Base-by-base conservation (phyloP, 1,140 invertebrate species). In the Zaprionus tsacasi region DNA sequence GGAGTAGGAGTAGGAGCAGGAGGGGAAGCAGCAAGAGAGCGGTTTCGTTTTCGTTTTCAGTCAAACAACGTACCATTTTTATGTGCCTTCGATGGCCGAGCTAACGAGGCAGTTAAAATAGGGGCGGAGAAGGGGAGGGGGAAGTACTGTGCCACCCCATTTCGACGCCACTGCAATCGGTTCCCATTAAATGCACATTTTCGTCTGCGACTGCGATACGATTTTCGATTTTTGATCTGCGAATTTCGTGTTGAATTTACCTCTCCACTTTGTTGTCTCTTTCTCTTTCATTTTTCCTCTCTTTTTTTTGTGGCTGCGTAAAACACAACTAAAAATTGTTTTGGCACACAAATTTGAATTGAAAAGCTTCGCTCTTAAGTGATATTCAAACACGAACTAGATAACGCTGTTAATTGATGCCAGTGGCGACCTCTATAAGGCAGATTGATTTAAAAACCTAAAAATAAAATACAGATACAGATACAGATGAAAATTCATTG, bases 81-180 rank as follows among this genome's bases (percentile, higher is more conserved):
- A 76, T 64, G 50, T 55, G 65, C 58, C 63, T 67, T 78, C 67
- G 50, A 68, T 79, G 69, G 56, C 61, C 72, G 35, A 36, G 33
- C 76, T 82, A 88, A 87, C 82, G 83, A 87, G 83, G 76, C 80
- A 79, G 79, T 88, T 88, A 77, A 78, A 79, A 61, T 33, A 21
- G 21, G 21, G 21, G 21, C 2, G 21, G 21, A 2, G 21, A 21
- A 21, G 2, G 21, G 21, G 21, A n/a, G 21, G 2, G 21, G 21
- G 21, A 21, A 21, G 21, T 21, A 21, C 21, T 21, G 70, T 52
- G 67, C 27, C 66, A 63, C 66, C 76, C 68, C 78, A 69, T 85
- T 78, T 65, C 70, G 57, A 58, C 36, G 40, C 40, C 38, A 36
- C 54, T 78, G 77, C 79, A 80, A 80, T 66, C 73, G 52, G 56